Percentiles rank a stretch among this genome's conserved stretches.
phyloP scores from a whole-genome alignment of 1,140 invertebrate species.

The Drosophila dunni region DNA sequence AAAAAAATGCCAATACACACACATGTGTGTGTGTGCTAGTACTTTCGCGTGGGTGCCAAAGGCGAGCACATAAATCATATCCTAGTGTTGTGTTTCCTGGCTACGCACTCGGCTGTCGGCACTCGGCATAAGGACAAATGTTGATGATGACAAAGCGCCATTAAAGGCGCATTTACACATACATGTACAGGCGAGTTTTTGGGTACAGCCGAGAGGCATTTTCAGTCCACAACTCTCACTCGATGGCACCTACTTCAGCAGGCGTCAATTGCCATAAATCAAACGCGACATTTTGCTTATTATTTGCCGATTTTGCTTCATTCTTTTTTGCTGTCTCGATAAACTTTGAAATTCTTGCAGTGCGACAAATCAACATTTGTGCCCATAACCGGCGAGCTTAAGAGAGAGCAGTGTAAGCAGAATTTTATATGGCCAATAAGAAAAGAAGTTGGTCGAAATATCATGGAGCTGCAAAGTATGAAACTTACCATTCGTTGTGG shows the following conservation, averaged over 20 bases:
- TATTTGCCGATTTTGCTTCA: constrained; percentile 75
- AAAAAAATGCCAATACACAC: constrained; percentile 25
- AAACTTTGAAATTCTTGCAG: constrained; percentile 33
- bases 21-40: constrained; percentile 16
- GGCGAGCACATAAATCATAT: constrained; percentile 74
- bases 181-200: constrained; percentile 50
- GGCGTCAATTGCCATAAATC: constrained; percentile 74
- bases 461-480: too few species aligned
- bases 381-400: constrained; percentile 4
- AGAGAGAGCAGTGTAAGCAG: neutral
- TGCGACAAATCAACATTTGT: constrained; percentile 67
- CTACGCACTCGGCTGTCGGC: constrained; percentile 69
- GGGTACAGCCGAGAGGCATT: neutral
- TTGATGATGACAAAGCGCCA: constrained; percentile 82
- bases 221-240: neutral
- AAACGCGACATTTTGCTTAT: constrained; percentile 79
- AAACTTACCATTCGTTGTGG: too few species aligned
- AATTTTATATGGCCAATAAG: too few species aligned
- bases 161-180: constrained; percentile 80
- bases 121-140: constrained; percentile 78
- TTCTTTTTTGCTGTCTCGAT: constrained; percentile 14
- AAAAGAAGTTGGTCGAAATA: too few species aligned
- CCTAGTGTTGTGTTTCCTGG: constrained; percentile 49
- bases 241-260: constrained; percentile 62
- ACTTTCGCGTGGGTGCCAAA: constrained; percentile 48